These are phyloP conservation scores for Ruditapes philippinarum DNA, from an alignment of 1,140 invertebrate genomes.

Conservation along the genomic window DNA sequence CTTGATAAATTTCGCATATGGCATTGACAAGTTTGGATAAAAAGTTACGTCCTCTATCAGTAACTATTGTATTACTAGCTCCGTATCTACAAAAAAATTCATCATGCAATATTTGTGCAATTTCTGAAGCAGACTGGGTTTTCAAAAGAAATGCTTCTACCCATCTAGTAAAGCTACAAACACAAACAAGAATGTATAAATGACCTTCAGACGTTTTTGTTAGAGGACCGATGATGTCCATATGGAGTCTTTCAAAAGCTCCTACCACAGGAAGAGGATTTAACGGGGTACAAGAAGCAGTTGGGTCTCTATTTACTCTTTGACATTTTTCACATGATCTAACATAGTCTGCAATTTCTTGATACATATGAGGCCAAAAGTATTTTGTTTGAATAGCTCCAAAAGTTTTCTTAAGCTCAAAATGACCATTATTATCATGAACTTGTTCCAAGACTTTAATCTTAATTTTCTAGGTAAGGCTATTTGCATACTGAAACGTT, in stretches of 20 bases:
- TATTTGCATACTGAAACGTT: conserved; percentile 39
- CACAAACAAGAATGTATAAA: conserved; percentile 62
- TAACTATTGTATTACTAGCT: conserved; percentile 42
- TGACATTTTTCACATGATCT: too few species aligned
- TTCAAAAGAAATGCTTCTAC: conserved; percentile 30
- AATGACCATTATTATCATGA: too few species aligned
- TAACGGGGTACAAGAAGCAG: conserved; percentile 36
- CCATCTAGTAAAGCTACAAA: conserved; percentile 58
- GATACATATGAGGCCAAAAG: conserved; percentile 70
- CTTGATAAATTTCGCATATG: conserved; percentile 69
- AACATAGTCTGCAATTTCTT: conserved; percentile 63
- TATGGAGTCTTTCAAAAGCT: conserved; percentile 49
- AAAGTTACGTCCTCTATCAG: conserved; percentile 68
- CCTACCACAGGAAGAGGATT: conserved; percentile 52
- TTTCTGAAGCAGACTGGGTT: conserved; percentile 22
- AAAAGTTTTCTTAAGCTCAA: not conserved
- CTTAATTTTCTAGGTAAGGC: conserved; percentile 62
- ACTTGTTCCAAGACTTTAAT: too few species aligned
- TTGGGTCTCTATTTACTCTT: conserved; percentile 46
- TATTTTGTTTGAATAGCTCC: conserved; percentile 39
- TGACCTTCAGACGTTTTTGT: conserved; percentile 53
- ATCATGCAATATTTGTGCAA: conserved; percentile 43
- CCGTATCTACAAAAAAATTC: not conserved
- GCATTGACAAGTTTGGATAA: conserved; percentile 65
- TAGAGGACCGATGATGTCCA: conserved; percentile 69